Evolutionary conservation across 1,140 invertebrate genomes (phyloP).

Genomic region (Sarcophaga peregrina): DNA sequence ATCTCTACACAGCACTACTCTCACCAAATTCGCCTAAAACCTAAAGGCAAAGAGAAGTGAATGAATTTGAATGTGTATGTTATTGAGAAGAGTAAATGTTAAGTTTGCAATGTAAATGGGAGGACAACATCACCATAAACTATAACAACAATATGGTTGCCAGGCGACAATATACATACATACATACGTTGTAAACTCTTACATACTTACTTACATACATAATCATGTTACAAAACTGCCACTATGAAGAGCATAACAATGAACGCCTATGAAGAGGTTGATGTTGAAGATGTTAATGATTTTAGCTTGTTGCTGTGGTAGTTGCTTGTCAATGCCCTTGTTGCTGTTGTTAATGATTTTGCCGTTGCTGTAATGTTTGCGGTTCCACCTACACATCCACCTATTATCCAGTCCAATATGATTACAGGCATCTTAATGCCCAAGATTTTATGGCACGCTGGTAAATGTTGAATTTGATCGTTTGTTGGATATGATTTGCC

Average conservation of each 20-base stretch:
- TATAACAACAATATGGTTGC: neutral
- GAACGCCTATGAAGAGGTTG: neutral
- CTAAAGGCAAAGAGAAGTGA: too few species aligned
- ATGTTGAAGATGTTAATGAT: conserved; percentile 1
- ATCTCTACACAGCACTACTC: neutral
- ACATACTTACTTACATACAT: neutral
- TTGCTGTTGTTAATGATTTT: neutral
- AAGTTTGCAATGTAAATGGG: neutral
- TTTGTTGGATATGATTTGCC: too few species aligned
- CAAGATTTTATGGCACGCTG: neutral
- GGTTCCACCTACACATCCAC: neutral
- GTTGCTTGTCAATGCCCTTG: neutral
- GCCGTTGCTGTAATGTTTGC: conserved; percentile 2
- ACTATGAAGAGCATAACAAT: conserved; percentile 1
- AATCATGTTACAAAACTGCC: neutral
- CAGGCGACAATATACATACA: neutral
- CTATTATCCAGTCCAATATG: neutral
- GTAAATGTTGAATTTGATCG: neutral
- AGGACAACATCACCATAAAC: neutral
- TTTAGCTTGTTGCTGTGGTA: neutral
- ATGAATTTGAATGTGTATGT: too few species aligned
- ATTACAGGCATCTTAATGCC: conserved; percentile 4
- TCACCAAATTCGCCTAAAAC: too few species aligned
- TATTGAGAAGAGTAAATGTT: neutral
- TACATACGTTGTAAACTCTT: neutral